These are phyloP conservation scores for Drosophila sp. DNA, from an alignment of 1,140 invertebrate genomes.

Conservation along the genomic window DNA sequence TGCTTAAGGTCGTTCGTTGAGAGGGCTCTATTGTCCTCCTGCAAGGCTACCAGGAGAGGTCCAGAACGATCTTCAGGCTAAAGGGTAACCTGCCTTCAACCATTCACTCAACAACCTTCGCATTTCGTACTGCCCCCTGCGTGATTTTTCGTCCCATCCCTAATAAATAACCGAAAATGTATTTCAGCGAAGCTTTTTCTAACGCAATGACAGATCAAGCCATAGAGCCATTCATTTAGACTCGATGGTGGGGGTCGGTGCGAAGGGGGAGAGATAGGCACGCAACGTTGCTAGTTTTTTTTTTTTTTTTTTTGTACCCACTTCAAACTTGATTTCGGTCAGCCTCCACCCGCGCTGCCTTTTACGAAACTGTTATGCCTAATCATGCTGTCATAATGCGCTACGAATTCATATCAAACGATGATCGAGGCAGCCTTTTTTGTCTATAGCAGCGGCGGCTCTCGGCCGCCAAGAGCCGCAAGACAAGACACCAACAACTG, in stretches of 20 bases:
- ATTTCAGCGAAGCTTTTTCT: conserved; percentile 19
- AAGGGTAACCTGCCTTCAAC: neutral
- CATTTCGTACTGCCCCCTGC: neutral
- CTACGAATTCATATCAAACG: conserved; percentile 82
- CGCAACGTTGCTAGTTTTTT: conserved; percentile 57
- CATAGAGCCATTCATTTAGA: conserved; percentile 26
- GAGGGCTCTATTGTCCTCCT: too few relatives aligned
- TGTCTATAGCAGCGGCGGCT: conserved; percentile 56
- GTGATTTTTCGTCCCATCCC: conserved; percentile 38
- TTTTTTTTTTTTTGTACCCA: conserved; percentile 48
- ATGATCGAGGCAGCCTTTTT: conserved; percentile 79
- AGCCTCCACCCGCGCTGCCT: conserved; percentile 69
- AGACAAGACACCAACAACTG: neutral
- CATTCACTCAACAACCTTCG: neutral
- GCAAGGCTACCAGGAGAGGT: neutral
- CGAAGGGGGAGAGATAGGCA: conserved; percentile 1
- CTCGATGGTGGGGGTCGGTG: conserved; percentile 5
- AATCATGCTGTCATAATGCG: conserved; percentile 83
- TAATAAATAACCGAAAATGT: conserved; percentile 34
- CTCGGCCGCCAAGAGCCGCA: conserved; percentile 32
- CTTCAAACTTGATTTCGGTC: conserved; percentile 78
- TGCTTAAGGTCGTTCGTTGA: neutral
- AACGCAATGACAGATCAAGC: conserved; percentile 75
- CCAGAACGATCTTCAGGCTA: neutral
- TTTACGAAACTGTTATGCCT: conserved; percentile 82